Evolutionary conservation across 1,140 invertebrate species (phyloP), one percentile per base, ranked within the genome.

Genomic region (Eulimnadia texana): DNA sequence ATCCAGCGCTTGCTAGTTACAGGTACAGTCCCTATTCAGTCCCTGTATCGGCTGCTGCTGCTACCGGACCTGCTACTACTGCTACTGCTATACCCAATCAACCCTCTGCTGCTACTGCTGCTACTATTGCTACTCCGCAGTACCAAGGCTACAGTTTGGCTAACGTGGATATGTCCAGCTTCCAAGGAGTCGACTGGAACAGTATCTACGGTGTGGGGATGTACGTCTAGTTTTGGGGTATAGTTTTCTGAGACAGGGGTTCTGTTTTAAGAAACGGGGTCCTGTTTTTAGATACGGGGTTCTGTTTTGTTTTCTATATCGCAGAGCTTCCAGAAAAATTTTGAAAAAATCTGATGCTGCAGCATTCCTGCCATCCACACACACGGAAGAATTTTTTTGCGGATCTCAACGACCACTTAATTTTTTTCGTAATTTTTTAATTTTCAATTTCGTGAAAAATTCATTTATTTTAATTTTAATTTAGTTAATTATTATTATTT

Each of bases 171-270:
- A 90, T 90, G 88, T 86, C 85, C 50, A 87, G 85, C 69, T 90
- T 90, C 79, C 88, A 90, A 72, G 85, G 86, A 50, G 85, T 90
- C 64, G 88, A 90, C 74, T 90, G 88, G 88, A 81, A 84, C 66
- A 84, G 84, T 67, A 87, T 90, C 84, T 90, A 90, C 72, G 86
- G 87, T 66, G 86, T 90, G 78, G 86, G 86, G 69, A 90, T 90
- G 87, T 90, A 90, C 76, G 86, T 88, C 50, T 53, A 61, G 55
- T 27, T 13, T 9, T 9, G 55, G 11, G 16, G 33, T 6, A 42
- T n/a, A n/a, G n/a, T n/a, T n/a, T n/a, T n/a, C n/a, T n/a, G n/a
- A n/a, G n/a, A n/a, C n/a, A n/a, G n/a, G n/a, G n/a, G n/a, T n/a
- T n/a, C n/a, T n/a, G n/a, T n/a, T n/a, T n/a, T n/a, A n/a, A n/a